Evolutionary conservation across 2,888 invertebrate genomes (phyloP).

Genomic region (Yponomeuta evonymella): DNA sequence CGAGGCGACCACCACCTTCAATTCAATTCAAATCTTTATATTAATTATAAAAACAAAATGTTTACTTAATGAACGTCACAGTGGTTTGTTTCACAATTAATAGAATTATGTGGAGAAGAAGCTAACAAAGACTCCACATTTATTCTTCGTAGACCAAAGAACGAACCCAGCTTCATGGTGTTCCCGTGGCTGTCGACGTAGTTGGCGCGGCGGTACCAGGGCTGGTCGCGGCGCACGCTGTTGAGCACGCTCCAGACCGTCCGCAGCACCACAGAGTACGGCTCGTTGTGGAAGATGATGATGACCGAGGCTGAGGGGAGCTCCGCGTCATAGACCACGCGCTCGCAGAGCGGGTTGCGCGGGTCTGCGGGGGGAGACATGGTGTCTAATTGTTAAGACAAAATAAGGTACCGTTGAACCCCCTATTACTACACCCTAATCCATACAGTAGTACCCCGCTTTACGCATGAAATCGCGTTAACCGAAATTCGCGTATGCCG

Average conservation of each 20-base stretch:
- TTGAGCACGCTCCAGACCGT: conserved; percentile 94
- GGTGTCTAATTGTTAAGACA: not conserved
- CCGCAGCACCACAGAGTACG: conserved; percentile 87
- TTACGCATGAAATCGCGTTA: too few relatives aligned
- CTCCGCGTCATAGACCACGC: conserved; percentile 67
- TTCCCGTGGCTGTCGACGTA: conserved; percentile 42
- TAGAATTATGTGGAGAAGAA: too few relatives aligned
- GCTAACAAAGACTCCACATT: too few relatives aligned
- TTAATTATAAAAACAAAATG: too few relatives aligned
- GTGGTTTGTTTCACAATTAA: too few relatives aligned
- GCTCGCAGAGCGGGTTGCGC: conserved; percentile 58
- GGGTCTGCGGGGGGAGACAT: conserved; percentile 36
- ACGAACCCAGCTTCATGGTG: conserved; percentile 36
- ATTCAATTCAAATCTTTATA: too few relatives aligned
- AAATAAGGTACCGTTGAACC: too few relatives aligned
- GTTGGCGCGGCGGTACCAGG: conserved; percentile 53
- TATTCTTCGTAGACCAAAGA: not conserved
- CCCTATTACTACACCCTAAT: too few relatives aligned
- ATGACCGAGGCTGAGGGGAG: conserved; percentile 86
- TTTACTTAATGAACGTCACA: too few relatives aligned
- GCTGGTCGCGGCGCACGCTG: conserved; percentile 74
- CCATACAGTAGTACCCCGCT: too few relatives aligned
- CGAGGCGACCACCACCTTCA: too few relatives aligned
- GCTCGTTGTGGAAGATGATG: conserved; percentile 93
- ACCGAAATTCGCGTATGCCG: too few relatives aligned